Conservation (phyloP, 2,888 invertebrate species). For the Scaptomyza caliginosa region DNA sequence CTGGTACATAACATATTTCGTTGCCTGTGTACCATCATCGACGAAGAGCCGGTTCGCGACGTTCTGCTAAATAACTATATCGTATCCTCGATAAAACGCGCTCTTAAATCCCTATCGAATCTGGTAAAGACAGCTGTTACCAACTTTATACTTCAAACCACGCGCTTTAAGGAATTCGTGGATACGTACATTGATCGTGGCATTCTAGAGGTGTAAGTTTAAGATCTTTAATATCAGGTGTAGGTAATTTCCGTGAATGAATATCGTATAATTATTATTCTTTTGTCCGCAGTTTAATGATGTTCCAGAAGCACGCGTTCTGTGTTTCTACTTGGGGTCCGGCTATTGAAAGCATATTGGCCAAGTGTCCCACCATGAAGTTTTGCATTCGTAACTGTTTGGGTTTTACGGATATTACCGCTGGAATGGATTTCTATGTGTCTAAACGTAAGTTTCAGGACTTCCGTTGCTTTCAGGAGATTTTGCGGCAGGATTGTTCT, state of each 20-base stretch:
- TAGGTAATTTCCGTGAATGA: no score
- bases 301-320: conserved; percentile 72
- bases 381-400: conserved; percentile 87
- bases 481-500: conserved; percentile 76
- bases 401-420: conserved; percentile 86
- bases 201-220: conserved; percentile 76
- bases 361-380: conserved; percentile 87
- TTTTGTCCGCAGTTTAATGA: conserved; percentile 62
- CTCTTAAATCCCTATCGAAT: conserved; percentile 73
- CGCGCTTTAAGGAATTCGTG: conserved; percentile 70
- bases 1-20: conserved; percentile 77
- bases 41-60: conserved; percentile 62
- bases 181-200: conserved; percentile 75
- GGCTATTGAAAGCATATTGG: conserved; percentile 86
- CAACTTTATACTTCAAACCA: conserved; percentile 81
- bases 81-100: conserved; percentile 72
- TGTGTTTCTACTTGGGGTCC: conserved; percentile 86
- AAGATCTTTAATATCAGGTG: background rate
- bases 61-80: conserved; percentile 57
- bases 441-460: conserved; percentile 75
- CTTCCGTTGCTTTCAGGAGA: conserved; percentile 68
- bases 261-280: no score
- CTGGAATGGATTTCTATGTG: conserved; percentile 80
- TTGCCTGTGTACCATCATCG: conserved; percentile 76
- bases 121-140: conserved; percentile 78